Evolutionary conservation across 1,140 invertebrate species (phyloP).

Genomic region (Chironomus striatipennis): DNA sequence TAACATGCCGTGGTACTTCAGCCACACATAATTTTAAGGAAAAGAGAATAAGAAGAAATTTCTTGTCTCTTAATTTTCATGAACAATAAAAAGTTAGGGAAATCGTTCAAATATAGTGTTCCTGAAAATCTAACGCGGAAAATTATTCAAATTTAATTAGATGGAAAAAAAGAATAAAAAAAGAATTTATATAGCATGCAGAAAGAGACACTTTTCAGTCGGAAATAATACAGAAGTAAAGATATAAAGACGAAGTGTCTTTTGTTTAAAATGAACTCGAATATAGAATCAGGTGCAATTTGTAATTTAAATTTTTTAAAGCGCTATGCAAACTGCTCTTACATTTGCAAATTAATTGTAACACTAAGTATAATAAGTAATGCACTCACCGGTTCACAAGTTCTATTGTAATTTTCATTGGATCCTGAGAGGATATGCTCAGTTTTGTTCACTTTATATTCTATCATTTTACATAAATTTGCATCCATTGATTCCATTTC

Average conservation of each 20-base stretch:
- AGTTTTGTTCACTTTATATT: conserved; percentile 36
- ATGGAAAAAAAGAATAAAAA: too few relatives aligned
- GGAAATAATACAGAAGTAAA: background rate
- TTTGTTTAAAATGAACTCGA: too few relatives aligned
- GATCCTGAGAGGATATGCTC: background rate
- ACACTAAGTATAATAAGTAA: conserved; percentile 10
- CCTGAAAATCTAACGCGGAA: too few relatives aligned
- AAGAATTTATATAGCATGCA: background rate
- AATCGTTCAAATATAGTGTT: too few relatives aligned
- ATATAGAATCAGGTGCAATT: too few relatives aligned
- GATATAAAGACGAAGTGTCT: too few relatives aligned
- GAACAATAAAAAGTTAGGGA: too few relatives aligned
- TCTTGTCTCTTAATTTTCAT: too few relatives aligned
- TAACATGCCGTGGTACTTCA: too few relatives aligned
- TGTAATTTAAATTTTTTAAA: background rate
- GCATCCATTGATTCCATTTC: conserved; percentile 24
- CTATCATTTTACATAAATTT: conserved; percentile 35
- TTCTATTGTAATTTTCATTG: background rate
- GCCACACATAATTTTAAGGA: too few relatives aligned
- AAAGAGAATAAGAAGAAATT: too few relatives aligned
- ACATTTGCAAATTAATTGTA: background rate
- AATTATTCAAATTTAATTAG: too few relatives aligned
- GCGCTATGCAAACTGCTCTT: background rate
- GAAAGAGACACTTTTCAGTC: background rate
- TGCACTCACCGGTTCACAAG: background rate